Base-by-base conservation (phyloP, 2,888 invertebrate species). In the Euproctis similis region DNA sequence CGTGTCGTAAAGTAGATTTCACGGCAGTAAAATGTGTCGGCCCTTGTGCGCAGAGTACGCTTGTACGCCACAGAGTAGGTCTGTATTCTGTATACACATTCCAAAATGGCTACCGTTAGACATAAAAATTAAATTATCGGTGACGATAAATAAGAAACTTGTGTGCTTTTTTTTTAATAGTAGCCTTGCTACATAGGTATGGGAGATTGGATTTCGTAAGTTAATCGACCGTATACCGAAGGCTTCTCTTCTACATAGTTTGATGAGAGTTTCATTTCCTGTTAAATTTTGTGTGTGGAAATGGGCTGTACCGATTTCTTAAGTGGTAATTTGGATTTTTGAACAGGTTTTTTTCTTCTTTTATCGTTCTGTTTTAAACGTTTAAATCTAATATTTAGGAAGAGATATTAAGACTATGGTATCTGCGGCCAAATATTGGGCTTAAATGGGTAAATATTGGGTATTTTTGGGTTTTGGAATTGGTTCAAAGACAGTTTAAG, bases 1-100 rank as follows among this genome's bases (percentile, higher is more conserved):
- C 14, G 30, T n/a, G 31, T 39, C 10, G 34, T 35, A 31, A 36
- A 32, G 27, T 37, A 39, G 32, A 30, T 40, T 46, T 47, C 31
- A 40, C 28, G 46, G 31, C 8, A 16, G 7, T 46, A 47, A 46
- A 43, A 35, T 26, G 30, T 26, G 28, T 24, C 28, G 36, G 18
- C n/a, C 12, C 8, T 21, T 31, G 40, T 5, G 28, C 48, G 33
- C 39, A 31, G 25, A 8, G 9, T 19, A 16, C 16, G 18, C 16
- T 3, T 23, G 6, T n/a, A n/a, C n/a, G n/a, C n/a, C n/a, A n/a
- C n/a, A n/a, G n/a, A n/a, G n/a, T n/a, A n/a, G n/a, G n/a, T n/a
- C n/a, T n/a, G n/a, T n/a, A n/a, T n/a, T n/a, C n/a, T n/a, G n/a
- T n/a, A n/a, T n/a, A n/a, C n/a, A n/a, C n/a, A n/a, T n/a, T n/a